Conservation (phyloP, 2,113 vertebrate genomes). For the Phalacrocorax aristotelis region DNA sequence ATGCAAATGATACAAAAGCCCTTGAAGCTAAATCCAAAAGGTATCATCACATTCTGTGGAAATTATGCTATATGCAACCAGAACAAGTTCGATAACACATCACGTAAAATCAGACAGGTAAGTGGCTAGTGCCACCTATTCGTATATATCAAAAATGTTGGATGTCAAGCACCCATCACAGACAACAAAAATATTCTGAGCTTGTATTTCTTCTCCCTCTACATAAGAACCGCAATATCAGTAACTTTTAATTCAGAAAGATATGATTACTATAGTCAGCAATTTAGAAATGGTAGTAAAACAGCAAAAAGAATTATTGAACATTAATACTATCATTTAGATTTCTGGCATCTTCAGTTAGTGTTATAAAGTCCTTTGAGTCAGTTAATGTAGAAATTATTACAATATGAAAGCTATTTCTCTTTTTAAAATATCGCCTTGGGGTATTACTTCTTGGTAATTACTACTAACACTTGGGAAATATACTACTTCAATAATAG, state of each 20-base stretch:
- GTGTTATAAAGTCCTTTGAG: background rate
- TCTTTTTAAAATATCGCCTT: background rate
- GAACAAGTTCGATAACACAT: background rate
- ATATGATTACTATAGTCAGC: background rate
- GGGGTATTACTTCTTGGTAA: background rate
- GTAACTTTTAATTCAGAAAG: background rate
- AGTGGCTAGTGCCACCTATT: background rate
- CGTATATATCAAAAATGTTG: rapidly evolving
- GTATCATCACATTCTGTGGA: background rate
- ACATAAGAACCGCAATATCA: background rate
- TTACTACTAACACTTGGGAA: background rate
- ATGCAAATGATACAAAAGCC: background rate
- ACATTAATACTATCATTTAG: background rate
- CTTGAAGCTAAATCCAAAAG: background rate
- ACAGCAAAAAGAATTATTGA: background rate
- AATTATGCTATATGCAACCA: background rate
- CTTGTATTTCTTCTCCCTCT: background rate
- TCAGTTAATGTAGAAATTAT: background rate
- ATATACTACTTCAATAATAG: background rate
- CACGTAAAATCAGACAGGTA: background rate
- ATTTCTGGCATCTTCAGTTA: background rate
- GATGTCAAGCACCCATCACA: background rate
- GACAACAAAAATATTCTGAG: background rate
- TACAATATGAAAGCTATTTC: background rate
- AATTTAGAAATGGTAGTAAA: background rate